Evolutionary conservation across 2,797 vertebrate species (phyloP).

Genomic region (Hippoglossus hippoglossus): DNA sequence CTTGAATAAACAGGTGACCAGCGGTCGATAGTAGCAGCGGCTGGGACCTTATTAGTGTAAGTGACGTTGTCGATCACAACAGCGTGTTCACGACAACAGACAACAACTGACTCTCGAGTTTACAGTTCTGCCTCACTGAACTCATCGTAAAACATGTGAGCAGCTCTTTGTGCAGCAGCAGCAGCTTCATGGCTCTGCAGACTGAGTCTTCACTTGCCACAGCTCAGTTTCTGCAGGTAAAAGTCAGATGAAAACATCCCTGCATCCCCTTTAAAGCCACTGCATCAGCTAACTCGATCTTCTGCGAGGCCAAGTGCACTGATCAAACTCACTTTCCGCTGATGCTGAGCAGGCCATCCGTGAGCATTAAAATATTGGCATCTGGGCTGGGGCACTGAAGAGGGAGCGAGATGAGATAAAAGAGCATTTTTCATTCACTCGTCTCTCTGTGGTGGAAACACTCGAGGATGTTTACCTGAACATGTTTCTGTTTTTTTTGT

Average conservation of each 20-base stretch:
- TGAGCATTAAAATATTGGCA: constrained; percentile 53
- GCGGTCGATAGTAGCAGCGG: too few species aligned
- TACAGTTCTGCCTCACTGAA: too few species aligned
- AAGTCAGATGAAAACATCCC: constrained; percentile 20
- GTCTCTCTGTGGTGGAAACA: constrained; percentile 25
- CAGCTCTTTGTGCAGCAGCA: too few species aligned
- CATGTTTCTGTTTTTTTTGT: constrained; percentile 11
- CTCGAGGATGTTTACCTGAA: constrained; percentile 42
- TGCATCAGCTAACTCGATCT: constrained; percentile 40
- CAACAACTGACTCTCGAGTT: too few species aligned
- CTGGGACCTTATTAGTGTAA: too few species aligned
- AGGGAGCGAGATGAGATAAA: constrained; percentile 49
- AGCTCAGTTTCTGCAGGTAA: too few species aligned
- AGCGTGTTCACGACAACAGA: too few species aligned
- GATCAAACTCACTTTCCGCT: constrained; percentile 49
- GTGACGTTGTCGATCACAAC: too few species aligned
- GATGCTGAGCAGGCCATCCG: constrained; percentile 45
- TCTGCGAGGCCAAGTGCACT: background rate
- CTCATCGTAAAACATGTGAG: too few species aligned
- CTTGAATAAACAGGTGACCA: too few species aligned
- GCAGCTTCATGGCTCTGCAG: too few species aligned
- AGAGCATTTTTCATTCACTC: constrained; percentile 57
- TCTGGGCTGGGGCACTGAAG: constrained; percentile 41
- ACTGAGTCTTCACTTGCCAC: too few species aligned
- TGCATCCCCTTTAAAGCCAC: constrained; percentile 59